Conservation (phyloP, 2,888 invertebrate genomes). For the Cheiracanthium punctorium region DNA sequence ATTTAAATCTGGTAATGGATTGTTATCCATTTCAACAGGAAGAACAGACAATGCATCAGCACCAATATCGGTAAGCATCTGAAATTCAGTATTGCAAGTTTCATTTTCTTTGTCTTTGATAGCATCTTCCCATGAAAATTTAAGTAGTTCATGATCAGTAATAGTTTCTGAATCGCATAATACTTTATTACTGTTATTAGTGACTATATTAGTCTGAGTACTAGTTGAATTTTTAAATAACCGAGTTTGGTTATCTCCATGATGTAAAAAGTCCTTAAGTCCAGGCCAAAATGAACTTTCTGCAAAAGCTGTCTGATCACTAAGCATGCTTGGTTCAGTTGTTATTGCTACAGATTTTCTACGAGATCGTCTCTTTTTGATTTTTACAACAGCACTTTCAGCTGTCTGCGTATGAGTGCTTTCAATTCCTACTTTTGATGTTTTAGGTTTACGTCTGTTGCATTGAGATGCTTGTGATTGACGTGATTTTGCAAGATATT, state of each 20-base stretch:
- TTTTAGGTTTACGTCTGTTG: slow-evolving; percentile 22
- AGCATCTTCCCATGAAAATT: slow-evolving; percentile 32
- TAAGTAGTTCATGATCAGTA: slow-evolving; percentile 60
- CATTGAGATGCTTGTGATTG: slow-evolving; percentile 64
- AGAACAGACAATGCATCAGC: background rate
- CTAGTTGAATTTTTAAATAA: slow-evolving; percentile 31
- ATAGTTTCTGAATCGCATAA: slow-evolving; percentile 65
- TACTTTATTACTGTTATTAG: slow-evolving; percentile 28
- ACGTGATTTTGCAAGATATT: slow-evolving; percentile 1
- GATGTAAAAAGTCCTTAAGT: slow-evolving; percentile 36
- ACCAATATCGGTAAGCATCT: slow-evolving; percentile 21
- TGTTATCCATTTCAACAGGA: background rate
- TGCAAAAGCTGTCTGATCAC: background rate
- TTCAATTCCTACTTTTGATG: slow-evolving; percentile 31
- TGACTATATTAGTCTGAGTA: slow-evolving; percentile 42
- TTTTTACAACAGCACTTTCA: slow-evolving; percentile 65
- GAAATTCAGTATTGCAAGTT: slow-evolving; percentile 26
- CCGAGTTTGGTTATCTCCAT: background rate
- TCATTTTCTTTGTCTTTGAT: slow-evolving; percentile 29
- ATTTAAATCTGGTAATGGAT: slow-evolving; percentile 5
- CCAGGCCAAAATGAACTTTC: slow-evolving; percentile 44
- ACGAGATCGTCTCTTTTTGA: slow-evolving; percentile 47
- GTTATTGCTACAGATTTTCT: slow-evolving; percentile 58
- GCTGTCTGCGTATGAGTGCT: slow-evolving; percentile 71
- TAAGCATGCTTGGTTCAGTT: slow-evolving; percentile 37